Evolutionary conservation across 2,113 vertebrate species (phyloP).

Genomic region (Gasterosteus nipponicus): DNA sequence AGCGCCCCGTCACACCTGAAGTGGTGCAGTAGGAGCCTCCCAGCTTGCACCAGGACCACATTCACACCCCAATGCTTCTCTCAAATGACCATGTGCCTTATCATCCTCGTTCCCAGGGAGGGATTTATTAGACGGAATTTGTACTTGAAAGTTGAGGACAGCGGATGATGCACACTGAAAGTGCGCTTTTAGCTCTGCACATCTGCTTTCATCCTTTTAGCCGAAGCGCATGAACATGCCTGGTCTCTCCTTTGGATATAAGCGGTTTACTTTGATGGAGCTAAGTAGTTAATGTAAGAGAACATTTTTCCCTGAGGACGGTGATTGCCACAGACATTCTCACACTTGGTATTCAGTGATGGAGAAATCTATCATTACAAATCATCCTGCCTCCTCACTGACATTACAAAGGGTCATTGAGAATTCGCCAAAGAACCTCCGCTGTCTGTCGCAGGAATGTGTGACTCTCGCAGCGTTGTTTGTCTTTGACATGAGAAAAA

Average conservation of each 20-base stretch:
- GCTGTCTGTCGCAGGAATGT: constrained; percentile 9
- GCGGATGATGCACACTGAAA: neutral
- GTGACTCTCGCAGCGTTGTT: neutral
- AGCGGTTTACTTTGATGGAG: neutral
- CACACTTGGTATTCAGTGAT: neutral
- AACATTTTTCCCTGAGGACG: neutral
- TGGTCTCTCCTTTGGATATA: neutral
- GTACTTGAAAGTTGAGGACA: constrained; percentile 18
- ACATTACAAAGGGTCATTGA: constrained; percentile 7
- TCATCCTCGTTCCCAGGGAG: constrained; percentile 18
- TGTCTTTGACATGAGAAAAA: constrained; percentile 12
- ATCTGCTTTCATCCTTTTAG: constrained; percentile 11
- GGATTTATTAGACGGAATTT: constrained; percentile 48
- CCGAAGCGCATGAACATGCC: neutral
- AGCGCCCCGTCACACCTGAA: constrained; percentile 1
- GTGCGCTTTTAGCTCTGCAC: neutral
- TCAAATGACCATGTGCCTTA: constrained; percentile 3
- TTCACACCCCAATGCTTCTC: constrained; percentile 1
- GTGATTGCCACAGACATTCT: neutral
- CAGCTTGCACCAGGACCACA: constrained; percentile 7
- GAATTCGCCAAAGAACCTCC: constrained; percentile 12
- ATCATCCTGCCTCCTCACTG: neutral
- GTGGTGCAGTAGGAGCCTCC: neutral
- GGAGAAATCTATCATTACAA: neutral
- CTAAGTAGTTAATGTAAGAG: neutral